phyloP scores from a whole-genome alignment of 2,113 vertebrate species.

The Sapajus apella region DNA sequence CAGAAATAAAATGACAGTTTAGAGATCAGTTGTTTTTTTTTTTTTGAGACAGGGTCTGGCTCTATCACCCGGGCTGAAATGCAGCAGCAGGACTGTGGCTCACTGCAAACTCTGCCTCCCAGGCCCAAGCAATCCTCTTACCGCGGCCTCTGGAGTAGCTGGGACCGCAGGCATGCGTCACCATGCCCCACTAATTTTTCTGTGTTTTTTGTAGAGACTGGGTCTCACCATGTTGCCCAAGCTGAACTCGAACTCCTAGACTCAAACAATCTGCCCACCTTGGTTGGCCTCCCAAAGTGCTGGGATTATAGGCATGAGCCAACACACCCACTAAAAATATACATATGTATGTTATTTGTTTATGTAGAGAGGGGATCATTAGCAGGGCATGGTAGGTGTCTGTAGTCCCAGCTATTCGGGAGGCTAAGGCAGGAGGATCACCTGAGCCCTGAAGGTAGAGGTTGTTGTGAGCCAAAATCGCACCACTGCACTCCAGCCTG shows the following conservation, averaged over 20 bases:
- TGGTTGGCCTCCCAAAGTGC: not conserved
- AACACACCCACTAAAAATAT: not conserved
- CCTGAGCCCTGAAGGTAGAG: too few relatives aligned
- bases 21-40: too few relatives aligned
- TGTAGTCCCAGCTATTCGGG: too few relatives aligned
- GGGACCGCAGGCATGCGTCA: not conserved
- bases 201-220: not conserved
- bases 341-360: too few relatives aligned
- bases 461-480: too few relatives aligned
- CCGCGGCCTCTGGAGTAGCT: not conserved
- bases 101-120: not conserved
- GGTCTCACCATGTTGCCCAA: not conserved
- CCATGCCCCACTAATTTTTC: not conserved
- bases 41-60: not conserved
- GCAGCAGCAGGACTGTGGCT: not conserved
- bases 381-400: too few relatives aligned
- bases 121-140: not conserved
- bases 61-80: not conserved
- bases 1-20: not conserved
- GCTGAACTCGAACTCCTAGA: not conserved
- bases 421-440: too few relatives aligned
- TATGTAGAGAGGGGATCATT: too few relatives aligned
- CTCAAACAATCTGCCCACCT: not conserved
- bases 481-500: too few relatives aligned
- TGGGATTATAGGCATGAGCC: not conserved